Conservation (phyloP, 1,140 invertebrate genomes). For the Eulimnadia texana region DNA sequence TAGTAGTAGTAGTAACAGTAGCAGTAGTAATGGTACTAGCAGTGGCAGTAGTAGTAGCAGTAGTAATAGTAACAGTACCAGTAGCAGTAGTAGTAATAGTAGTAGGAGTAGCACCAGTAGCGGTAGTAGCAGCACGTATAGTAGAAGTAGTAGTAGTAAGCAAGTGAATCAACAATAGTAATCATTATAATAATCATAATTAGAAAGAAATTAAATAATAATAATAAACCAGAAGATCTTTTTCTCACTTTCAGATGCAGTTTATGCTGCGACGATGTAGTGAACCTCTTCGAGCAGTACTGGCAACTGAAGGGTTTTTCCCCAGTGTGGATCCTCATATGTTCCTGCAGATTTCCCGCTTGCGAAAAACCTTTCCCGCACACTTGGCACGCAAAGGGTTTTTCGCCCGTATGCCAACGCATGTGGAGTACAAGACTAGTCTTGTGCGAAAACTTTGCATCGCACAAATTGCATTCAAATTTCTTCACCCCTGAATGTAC, state of each 20-base stretch:
- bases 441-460: conserved; percentile 55
- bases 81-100: too few relatives aligned
- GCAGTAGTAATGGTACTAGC: too few relatives aligned
- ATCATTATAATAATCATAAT: not conserved
- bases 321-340: conserved; percentile 42
- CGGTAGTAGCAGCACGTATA: too few relatives aligned
- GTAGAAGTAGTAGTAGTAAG: too few relatives aligned
- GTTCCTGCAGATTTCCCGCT: conserved; percentile 40
- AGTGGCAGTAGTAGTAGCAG: too few relatives aligned
- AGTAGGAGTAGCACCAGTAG: too few relatives aligned
- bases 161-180: too few relatives aligned
- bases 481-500: conserved; percentile 54
- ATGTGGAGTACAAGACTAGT: conserved; percentile 52
- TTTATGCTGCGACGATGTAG: conserved; percentile 43
- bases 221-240: conserved; percentile 17
- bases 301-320: conserved; percentile 48
- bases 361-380: conserved; percentile 45
- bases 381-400: conserved; percentile 41
- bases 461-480: conserved; percentile 57
- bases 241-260: conserved; percentile 34
- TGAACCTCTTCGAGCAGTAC: conserved; percentile 55
- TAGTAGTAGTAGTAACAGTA: too few relatives aligned
- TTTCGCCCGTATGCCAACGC: conserved; percentile 45
- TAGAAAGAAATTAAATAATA: not conserved
- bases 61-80: too few relatives aligned